These are phyloP conservation scores for Atractosteus spatula DNA, from an alignment of 2,113 vertebrate species.

Conservation along the genomic window DNA sequence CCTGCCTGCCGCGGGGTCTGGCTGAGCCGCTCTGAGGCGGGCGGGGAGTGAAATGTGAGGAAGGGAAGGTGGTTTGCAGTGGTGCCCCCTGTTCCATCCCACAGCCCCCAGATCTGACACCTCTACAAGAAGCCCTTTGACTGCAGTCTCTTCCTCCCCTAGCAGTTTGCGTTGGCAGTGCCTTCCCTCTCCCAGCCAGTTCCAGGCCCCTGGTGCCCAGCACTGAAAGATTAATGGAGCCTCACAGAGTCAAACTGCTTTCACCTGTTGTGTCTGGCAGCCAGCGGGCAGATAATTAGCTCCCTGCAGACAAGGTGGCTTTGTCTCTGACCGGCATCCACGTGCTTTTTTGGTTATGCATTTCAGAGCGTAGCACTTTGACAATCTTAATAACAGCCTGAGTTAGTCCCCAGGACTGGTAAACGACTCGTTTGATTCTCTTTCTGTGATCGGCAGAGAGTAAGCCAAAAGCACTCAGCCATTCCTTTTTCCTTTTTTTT, in stretches of 20 bases:
- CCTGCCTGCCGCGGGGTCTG: too few species aligned
- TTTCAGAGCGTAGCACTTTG: background rate
- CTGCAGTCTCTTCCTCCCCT: constrained; percentile 39
- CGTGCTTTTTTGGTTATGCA: too few species aligned
- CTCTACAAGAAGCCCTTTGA: constrained; percentile 53
- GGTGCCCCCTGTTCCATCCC: background rate
- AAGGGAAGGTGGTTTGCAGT: background rate
- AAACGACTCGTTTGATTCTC: too few species aligned
- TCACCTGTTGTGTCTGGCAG: constrained; percentile 75
- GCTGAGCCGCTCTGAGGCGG: background rate
- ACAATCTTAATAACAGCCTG: too few species aligned
- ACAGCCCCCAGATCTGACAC: constrained; percentile 31
- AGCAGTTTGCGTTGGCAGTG: constrained; percentile 55
- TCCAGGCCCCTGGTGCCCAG: background rate
- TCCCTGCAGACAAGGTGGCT: constrained; percentile 53
- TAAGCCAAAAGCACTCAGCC: too few species aligned
- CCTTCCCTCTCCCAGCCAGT: constrained; percentile 1
- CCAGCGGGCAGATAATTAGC: constrained; percentile 42
- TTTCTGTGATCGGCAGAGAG: too few species aligned
- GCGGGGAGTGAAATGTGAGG: background rate
- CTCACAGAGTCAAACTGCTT: constrained; percentile 65
- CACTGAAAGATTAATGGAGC: constrained; percentile 57
- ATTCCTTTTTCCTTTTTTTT: too few species aligned
- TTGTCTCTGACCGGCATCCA: constrained; percentile 1
- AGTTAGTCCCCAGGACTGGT: too few species aligned